Conservation (phyloP, 2,113 vertebrate species). For the Calidris pugnax region DNA sequence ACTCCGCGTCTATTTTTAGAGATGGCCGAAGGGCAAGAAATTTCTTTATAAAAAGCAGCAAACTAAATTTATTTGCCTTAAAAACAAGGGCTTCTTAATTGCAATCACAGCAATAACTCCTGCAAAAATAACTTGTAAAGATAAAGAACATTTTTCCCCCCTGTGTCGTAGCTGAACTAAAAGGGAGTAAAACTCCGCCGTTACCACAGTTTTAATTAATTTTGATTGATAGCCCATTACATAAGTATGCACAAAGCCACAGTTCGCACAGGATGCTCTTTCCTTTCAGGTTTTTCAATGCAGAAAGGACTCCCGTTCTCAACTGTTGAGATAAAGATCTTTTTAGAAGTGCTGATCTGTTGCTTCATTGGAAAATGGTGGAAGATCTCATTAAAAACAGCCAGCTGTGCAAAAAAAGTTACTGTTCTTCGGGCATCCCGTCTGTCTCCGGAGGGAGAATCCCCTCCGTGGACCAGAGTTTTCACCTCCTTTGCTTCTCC, state of each 20-base stretch:
- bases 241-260: background rate
- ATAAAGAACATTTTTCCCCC: background rate
- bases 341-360: background rate
- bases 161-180: background rate
- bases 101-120: background rate
- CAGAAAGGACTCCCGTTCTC: background rate
- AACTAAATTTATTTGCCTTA: background rate
- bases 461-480: background rate
- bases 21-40: background rate
- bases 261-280: background rate
- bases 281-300: background rate
- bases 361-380: background rate
- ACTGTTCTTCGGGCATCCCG: background rate
- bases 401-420: background rate
- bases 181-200: background rate
- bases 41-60: background rate
- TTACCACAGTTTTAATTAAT: slow-evolving; percentile 34
- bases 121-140: background rate
- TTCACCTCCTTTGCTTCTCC: background rate
- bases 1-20: background rate
- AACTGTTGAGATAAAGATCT: slow-evolving; percentile 2
- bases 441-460: background rate
- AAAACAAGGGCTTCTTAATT: background rate
- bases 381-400: background rate
- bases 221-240: background rate